A percentile compares a stretch with the other conserved stretches of the same genome.
These are phyloP conservation scores for Pluvianellus socialis DNA, from an alignment of 2,113 vertebrate species.

Conservation along the genomic window DNA sequence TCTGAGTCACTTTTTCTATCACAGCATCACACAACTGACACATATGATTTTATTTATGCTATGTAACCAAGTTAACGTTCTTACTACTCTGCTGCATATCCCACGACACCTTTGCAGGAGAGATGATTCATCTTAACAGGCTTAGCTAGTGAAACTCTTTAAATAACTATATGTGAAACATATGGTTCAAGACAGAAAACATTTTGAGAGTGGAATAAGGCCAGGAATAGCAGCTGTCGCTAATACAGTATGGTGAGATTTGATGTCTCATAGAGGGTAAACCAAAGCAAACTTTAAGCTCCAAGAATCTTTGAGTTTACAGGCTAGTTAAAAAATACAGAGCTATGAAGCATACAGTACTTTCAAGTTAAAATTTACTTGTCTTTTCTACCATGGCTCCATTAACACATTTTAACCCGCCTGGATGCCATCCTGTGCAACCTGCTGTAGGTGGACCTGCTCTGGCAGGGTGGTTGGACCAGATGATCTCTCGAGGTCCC, in stretches of 20 bases:
- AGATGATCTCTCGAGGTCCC: no score
- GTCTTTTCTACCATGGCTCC: background rate
- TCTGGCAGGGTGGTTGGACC: no score
- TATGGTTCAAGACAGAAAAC: background rate
- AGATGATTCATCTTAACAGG: constrained; percentile 15
- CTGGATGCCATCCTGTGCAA: no score
- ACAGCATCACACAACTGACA: background rate
- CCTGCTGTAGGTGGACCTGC: no score
- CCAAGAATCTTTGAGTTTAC: background rate
- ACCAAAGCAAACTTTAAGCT: background rate
- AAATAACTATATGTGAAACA: constrained; percentile 14
- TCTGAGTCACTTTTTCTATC: background rate
- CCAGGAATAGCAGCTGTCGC: constrained; percentile 19
- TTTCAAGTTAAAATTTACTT: background rate
- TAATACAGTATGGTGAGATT: background rate
- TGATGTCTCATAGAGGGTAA: background rate
- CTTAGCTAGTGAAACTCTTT: constrained; percentile 10
- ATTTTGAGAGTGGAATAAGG: background rate
- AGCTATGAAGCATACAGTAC: background rate
- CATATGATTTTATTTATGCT: background rate
- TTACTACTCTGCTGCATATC: constrained; percentile 3
- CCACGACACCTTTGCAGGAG: background rate
- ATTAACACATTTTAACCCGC: background rate
- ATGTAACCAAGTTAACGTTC: background rate
- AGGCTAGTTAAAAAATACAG: background rate